Evolutionary conservation across 1,140 invertebrate genomes (phyloP).

Genomic region (Littorina saxatilis): DNA sequence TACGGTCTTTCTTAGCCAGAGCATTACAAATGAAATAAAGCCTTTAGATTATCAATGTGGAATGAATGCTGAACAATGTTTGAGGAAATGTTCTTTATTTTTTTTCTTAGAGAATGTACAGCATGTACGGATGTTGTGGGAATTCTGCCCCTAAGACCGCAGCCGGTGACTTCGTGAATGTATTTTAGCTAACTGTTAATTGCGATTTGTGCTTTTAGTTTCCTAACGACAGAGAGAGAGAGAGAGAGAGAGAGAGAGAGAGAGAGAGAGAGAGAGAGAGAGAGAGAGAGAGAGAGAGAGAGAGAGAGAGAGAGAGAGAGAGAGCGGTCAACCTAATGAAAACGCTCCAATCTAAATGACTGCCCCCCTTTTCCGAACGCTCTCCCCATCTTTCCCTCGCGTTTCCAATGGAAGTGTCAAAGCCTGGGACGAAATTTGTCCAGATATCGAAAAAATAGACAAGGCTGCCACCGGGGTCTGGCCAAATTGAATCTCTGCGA

Average conservation of each 20-base stretch:
- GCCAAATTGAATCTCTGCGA: slow-evolving; percentile 18
- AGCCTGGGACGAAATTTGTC: slow-evolving; percentile 8
- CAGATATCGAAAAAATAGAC: slow-evolving; percentile 29
- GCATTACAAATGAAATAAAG: no score
- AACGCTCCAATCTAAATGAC: not conserved
- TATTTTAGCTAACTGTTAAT: no score
- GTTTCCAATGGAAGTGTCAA: slow-evolving; percentile 13
- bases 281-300: not conserved
- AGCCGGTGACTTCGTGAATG: no score
- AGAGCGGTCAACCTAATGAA: not conserved
- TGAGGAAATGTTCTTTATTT: no score
- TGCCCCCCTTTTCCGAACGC: not conserved
- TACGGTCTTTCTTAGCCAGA: no score
- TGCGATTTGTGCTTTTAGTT: no score
- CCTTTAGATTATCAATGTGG: no score
- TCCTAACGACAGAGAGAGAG: no score
- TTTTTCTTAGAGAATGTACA: no score
- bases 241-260: not conserved
- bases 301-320: not conserved
- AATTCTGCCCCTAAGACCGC: no score
- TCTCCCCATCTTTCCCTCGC: not conserved
- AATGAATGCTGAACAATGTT: no score
- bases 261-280: slow-evolving; percentile 7
- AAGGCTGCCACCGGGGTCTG: not conserved
- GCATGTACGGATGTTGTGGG: no score